Evolutionary conservation across 2,888 invertebrate genomes (phyloP), one percentile per base, ranked within the genome.

Genomic region (Melipona beecheii): DNA sequence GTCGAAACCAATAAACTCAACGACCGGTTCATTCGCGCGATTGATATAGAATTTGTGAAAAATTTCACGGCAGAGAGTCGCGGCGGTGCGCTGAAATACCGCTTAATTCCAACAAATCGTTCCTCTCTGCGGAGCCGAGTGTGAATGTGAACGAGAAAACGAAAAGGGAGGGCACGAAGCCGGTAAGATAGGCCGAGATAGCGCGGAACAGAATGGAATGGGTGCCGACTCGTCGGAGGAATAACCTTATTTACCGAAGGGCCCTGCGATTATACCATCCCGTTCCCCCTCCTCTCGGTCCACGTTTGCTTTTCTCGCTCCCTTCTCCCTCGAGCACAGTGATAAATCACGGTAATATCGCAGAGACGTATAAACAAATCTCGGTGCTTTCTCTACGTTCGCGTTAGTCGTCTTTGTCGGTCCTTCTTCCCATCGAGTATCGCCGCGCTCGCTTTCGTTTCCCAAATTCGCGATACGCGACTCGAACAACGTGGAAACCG

Each of bases 191-290:
- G 70, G 72, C 68, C 27, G 84, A 81, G 81, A 85, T 81, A 85
- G 68, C 56, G 43, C 5, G 56, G 71, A 58, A 75, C 66, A 74
- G 76, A 79, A 81, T 81, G 85, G 81, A 70, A 84, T 68, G 79
- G 76, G 84, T 73, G 77, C 76, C 81, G 77, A 85, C 74, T 78
- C 78, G 62, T 36, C 73, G 68, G 76, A 86, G 75, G 83, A 86
- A 86, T 86, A 86, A 86, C 83, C 86, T 86, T 86, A 86, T 86
- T 86, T 86, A 83, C 86, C 86, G 70, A 86, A 86, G 83, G 86
- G 83, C 79, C 82, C 56, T 19, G 31, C 83, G 83, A 86, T 86
- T 85, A 86, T 85, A 76, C 64, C 62, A 73, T 66, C 58, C 78
- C 13, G 75, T 52, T n/a, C n/a, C 31, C 27, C 66, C 66, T 36